Evolutionary conservation across 2,797 vertebrate genomes (phyloP).

Genomic region (Carcharodon carcharias): DNA sequence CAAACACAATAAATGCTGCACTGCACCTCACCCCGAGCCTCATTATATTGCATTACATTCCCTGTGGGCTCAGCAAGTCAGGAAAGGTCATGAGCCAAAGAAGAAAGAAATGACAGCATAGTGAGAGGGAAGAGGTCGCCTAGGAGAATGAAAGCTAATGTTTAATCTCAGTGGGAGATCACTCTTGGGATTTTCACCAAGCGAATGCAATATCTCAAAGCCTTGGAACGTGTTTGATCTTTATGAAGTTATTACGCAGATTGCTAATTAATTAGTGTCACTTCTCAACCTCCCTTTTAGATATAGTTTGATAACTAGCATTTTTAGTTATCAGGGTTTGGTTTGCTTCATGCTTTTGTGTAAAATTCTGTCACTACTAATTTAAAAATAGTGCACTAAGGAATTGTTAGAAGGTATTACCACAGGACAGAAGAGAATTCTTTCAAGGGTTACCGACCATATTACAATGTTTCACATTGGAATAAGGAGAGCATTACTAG

Average conservation of each 20-base stretch:
- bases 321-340: neutral
- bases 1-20: neutral
- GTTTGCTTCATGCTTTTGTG: neutral
- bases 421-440: neutral
- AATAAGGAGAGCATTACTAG: neutral
- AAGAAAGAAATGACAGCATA: neutral
- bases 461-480: neutral
- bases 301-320: neutral
- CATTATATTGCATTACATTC: slow-evolving; percentile 28
- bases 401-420: neutral
- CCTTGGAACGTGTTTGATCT: neutral
- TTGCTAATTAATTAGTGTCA: slow-evolving; percentile 1
- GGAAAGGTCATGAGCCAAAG: neutral
- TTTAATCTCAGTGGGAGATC: neutral
- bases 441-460: neutral
- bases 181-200: neutral
- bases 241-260: neutral
- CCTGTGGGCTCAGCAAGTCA: neutral
- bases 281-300: neutral
- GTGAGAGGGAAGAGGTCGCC: neutral
- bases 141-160: neutral
- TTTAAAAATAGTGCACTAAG: neutral
- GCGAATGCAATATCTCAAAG: neutral
- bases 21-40: neutral
- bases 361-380: neutral